These are phyloP conservation scores for Benthosema pterotum DNA, from an alignment of 2,797 vertebrate species.

Conservation along the genomic window DNA sequence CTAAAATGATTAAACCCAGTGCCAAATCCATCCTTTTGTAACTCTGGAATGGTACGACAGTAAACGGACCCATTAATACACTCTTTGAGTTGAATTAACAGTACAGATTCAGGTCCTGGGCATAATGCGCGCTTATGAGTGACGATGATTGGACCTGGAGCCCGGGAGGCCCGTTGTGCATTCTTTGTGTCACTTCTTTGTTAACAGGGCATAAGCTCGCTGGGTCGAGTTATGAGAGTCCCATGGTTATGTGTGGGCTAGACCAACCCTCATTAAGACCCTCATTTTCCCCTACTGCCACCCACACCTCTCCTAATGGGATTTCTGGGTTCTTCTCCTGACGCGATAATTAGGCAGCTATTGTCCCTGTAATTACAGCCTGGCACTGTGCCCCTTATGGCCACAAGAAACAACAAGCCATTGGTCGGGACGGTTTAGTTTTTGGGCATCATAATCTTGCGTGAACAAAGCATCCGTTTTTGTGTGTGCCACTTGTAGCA, in stretches of 20 bases:
- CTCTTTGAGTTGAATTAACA: not conserved
- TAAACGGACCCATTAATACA: no score
- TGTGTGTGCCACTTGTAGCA: conserved; percentile 38
- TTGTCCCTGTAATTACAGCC: conserved; percentile 77
- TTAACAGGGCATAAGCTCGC: conserved; percentile 61
- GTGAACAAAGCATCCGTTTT: conserved; percentile 75
- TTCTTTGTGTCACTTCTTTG: conserved; percentile 74
- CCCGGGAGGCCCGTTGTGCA: conserved; percentile 69
- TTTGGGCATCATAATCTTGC: conserved; percentile 75
- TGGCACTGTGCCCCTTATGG: conserved; percentile 62
- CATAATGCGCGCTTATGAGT: conserved; percentile 6
- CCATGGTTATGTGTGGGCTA: conserved; percentile 71
- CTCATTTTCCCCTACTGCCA: conserved; percentile 59
- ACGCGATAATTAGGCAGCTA: conserved; percentile 81
- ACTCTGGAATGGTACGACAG: no score
- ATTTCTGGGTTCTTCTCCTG: conserved; percentile 56
- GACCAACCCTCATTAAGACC: conserved; percentile 79
- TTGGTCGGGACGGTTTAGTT: conserved; percentile 69
- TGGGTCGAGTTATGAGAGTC: conserved; percentile 75
- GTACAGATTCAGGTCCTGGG: not conserved
- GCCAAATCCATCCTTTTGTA: no score
- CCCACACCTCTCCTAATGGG: conserved; percentile 67
- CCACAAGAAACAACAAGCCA: conserved; percentile 50
- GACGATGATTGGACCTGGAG: conserved; percentile 42
- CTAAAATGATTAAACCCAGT: not conserved